A percentile compares a stretch with the other conserved stretches of the same genome.
Evolutionary conservation across 2,797 vertebrate genomes (phyloP).

Genomic region (Spinus pinus): DNA sequence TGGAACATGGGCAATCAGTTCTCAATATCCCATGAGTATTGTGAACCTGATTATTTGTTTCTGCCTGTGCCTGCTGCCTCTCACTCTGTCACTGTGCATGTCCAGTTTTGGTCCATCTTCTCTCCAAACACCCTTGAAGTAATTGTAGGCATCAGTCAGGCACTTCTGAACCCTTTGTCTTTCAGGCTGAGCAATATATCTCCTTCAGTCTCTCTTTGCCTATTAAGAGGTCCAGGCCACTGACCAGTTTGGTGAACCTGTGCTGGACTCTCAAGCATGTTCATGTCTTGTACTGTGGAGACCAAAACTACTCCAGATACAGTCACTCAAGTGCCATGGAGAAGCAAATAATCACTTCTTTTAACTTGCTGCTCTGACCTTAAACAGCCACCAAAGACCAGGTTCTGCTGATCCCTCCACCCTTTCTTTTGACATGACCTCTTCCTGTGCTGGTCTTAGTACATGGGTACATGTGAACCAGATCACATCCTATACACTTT

Average conservation of each 20-base stretch:
- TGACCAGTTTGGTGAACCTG: background rate
- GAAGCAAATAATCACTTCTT: background rate
- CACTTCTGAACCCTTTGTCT: background rate
- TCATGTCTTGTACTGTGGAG: background rate
- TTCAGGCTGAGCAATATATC: background rate
- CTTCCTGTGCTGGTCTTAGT: background rate
- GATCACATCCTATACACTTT: background rate
- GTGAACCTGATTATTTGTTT: background rate
- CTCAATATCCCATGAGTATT: background rate
- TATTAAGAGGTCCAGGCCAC: background rate
- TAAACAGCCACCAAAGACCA: background rate
- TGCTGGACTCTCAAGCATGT: background rate
- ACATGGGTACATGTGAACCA: background rate
- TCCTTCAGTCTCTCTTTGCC: background rate
- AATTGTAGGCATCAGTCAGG: background rate
- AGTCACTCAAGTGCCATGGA: background rate
- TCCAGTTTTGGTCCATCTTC: background rate
- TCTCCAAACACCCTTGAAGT: background rate
- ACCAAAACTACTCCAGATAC: background rate
- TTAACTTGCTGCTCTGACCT: background rate
- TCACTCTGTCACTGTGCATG: background rate
- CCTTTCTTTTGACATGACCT: background rate
- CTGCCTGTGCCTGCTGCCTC: background rate
- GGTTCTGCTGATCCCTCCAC: background rate
- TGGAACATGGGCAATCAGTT: background rate